Percentiles rank a stretch among this genome's conserved stretches.
Evolutionary conservation across 2,113 vertebrate species (phyloP).

Genomic region (Bujurquina vittata): DNA sequence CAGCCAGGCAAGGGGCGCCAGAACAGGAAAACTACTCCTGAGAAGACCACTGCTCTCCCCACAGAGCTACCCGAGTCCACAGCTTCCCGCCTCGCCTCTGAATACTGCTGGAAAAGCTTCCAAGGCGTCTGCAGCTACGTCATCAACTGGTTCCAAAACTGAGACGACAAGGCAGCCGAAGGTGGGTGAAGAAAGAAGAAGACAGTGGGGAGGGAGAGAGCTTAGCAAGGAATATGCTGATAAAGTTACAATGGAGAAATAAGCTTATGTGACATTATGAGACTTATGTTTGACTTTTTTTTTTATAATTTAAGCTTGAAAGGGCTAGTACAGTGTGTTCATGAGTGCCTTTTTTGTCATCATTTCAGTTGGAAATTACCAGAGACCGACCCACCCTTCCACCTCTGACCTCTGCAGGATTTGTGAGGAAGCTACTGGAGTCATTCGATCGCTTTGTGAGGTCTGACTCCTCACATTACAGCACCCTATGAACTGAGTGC

Average conservation of each 20-base stretch:
- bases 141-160: constrained; percentile 84
- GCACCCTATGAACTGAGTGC: constrained; percentile 15
- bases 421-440: constrained; percentile 10
- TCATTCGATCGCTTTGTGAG: background rate
- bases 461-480: background rate
- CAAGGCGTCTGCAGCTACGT: constrained; percentile 83
- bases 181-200: constrained; percentile 31
- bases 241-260: background rate
- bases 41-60: constrained; percentile 66
- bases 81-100: constrained; percentile 78
- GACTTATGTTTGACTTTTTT: background rate
- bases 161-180: constrained; percentile 43
- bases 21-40: constrained; percentile 59
- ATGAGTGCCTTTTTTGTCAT: background rate
- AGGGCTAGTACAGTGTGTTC: background rate
- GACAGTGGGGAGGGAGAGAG: too few relatives aligned
- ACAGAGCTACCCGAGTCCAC: constrained; percentile 64
- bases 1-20: constrained; percentile 59
- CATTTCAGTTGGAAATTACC: constrained; percentile 50
- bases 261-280: too few relatives aligned
- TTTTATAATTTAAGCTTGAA: background rate
- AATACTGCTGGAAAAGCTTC: constrained; percentile 87
- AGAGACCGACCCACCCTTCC: background rate
- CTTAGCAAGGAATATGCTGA: background rate
- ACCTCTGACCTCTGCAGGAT: constrained; percentile 12